Evolutionary conservation across 1,140 invertebrate genomes (phyloP).

Genomic region (Zaprionus camerounensis): DNA sequence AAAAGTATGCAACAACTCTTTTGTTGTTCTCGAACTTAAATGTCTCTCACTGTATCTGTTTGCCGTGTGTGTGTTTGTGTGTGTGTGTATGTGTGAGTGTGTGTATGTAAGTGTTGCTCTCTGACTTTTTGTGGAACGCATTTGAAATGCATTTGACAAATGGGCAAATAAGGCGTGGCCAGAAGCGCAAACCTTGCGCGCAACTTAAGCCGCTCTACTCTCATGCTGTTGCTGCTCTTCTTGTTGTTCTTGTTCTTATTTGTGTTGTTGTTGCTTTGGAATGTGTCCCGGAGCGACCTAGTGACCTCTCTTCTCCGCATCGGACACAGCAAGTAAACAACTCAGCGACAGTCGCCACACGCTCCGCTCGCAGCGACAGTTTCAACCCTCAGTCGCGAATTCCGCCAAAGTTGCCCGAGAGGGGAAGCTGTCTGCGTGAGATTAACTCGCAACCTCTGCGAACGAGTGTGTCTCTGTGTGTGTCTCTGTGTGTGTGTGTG

Average conservation of each 20-base stretch:
- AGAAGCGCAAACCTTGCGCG: slow-evolving; percentile 48
- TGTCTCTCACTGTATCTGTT: too few relatives aligned
- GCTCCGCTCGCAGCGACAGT: not conserved
- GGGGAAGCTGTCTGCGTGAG: slow-evolving; percentile 14
- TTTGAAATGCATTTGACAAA: slow-evolving; percentile 70
- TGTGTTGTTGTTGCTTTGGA: slow-evolving; percentile 43
- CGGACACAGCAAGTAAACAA: slow-evolving; percentile 52
- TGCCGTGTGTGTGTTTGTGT: slow-evolving; percentile 2
- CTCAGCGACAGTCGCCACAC: not conserved
- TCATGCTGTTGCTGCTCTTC: not conserved
- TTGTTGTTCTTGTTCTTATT: slow-evolving; percentile 13
- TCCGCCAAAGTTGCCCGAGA: slow-evolving; percentile 20
- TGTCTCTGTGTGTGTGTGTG: not conserved
- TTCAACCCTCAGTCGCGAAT: slow-evolving; percentile 42
- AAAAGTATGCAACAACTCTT: slow-evolving; percentile 53
- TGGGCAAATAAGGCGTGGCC: slow-evolving; percentile 71
- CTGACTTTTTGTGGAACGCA: slow-evolving; percentile 61
- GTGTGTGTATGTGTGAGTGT: slow-evolving; percentile 7
- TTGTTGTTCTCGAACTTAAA: slow-evolving; percentile 19
- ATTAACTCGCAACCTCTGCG: not conserved
- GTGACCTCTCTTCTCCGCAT: slow-evolving; percentile 62
- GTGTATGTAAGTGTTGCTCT: slow-evolving; percentile 28
- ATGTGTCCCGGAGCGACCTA: slow-evolving; percentile 72
- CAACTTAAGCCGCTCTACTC: not conserved
- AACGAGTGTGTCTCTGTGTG: not conserved